Evolutionary conservation across 2,113 vertebrate genomes (phyloP), one percentile per base, ranked within the genome.

Genomic region (Camelus bactrianus): DNA sequence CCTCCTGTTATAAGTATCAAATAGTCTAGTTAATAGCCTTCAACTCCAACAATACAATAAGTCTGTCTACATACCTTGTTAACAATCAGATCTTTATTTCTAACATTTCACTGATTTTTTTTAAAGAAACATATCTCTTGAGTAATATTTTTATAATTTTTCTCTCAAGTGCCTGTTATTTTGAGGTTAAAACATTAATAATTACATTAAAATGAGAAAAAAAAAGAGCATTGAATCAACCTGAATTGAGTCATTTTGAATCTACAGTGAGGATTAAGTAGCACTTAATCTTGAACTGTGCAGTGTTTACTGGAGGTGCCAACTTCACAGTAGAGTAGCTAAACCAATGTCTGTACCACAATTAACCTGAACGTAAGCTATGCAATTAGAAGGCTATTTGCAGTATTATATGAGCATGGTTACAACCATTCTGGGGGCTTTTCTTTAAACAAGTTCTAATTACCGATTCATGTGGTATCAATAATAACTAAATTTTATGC

Each of bases 211-310:
- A 15, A 3, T 70, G 35, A 88, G 28, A 94, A 12, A 69, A 84
- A 92, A 12, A 56, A 96, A 97, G 97, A 70, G 52, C 70, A 95
- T 95, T 97, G 95, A 22, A 88, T 98, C 93, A 97, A 56, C 20
- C 77, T 17, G 0, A 54, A 5, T 65, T 76, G 42, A 86, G 52
- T 62, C 14, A 28, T 69, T 54, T 56, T 89, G 15, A 94, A 96
- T 96, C 89, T 70, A 52, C 50, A 8, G 0, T 42, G 2, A 94
- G 4, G 73, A 70, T 91, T 96, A 96, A 97, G 9, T 89, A 97
- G 89, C 1, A 93, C 50, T 46, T 60, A 72, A 73, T 94, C 86
- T 96, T 89, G 56, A 87, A 84, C 15, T 24, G 85, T 28, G 6
- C 77, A 76, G 35, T 96, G 20, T 87, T 97, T 97, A 92, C 5